Percentiles rank a stretch among this genome's conserved stretches.
These are phyloP conservation scores for Drosophila orena DNA, from an alignment of 1,140 invertebrate genomes.

Conservation along the genomic window DNA sequence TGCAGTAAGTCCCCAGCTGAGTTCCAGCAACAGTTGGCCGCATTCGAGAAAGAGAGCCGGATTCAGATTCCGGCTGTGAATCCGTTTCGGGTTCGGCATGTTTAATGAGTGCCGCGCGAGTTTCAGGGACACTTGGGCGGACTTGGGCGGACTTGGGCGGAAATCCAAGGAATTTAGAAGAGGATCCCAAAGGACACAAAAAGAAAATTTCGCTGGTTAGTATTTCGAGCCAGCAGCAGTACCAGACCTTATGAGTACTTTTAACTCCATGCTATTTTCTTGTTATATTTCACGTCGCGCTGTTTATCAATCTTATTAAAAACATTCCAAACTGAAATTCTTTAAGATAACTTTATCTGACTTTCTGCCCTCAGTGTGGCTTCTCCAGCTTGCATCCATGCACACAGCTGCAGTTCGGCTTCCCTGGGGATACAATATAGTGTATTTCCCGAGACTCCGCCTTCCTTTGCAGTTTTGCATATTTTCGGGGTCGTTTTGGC, in stretches of 20 bases:
- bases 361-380: neutral
- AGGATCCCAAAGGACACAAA: neutral
- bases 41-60: slow-evolving; percentile 34
- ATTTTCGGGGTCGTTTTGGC: slow-evolving; percentile 10
- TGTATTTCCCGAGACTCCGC: slow-evolving; percentile 2
- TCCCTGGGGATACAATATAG: slow-evolving; percentile 3
- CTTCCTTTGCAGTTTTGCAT: slow-evolving; percentile 39
- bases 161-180: neutral
- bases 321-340: neutral
- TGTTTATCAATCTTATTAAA: neutral
- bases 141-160: neutral
- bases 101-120: slow-evolving; percentile 27
- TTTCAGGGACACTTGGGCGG: slow-evolving; percentile 3
- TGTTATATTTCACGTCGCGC: too few species aligned
- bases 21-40: slow-evolving; percentile 67
- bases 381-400: neutral
- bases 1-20: slow-evolving; percentile 50
- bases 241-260: neutral
- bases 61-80: slow-evolving; percentile 21
- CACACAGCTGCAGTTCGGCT: neutral
- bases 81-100: slow-evolving; percentile 20
- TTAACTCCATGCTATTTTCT: neutral
- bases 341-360: neutral
- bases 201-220: neutral
- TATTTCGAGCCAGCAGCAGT: neutral